phyloP scores from a whole-genome alignment of 1,140 invertebrate species.

The Papilio polytes region DNA sequence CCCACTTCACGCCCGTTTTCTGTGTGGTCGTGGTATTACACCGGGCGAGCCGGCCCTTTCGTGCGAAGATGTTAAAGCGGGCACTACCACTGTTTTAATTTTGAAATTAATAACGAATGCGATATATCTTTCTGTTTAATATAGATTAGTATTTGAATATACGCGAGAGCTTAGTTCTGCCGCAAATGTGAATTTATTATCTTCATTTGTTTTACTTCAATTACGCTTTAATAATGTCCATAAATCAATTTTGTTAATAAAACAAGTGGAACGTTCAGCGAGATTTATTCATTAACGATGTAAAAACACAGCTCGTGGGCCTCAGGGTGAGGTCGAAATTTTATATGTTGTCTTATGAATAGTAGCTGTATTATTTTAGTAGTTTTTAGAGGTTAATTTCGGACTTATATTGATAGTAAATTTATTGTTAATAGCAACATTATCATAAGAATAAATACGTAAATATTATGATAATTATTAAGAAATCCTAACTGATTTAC shows the following conservation, averaged over 20 bases:
- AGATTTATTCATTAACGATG: constrained; percentile 9
- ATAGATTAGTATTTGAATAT: not conserved
- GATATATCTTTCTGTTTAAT: not conserved
- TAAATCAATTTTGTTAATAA: constrained; percentile 19
- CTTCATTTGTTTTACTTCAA: constrained; percentile 10
- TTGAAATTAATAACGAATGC: too few relatives aligned
- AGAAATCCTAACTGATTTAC: not conserved
- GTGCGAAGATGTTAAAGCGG: too few relatives aligned
- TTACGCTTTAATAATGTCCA: constrained; percentile 17
- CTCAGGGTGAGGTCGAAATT: not conserved
- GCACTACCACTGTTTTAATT: too few relatives aligned
- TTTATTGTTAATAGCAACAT: too few relatives aligned
- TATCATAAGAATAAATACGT: not conserved
- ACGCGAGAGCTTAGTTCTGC: not conserved
- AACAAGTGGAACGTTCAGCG: not conserved
- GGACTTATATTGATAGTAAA: not conserved
- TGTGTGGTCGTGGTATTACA: too few relatives aligned
- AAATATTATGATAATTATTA: not conserved
- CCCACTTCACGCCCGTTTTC: too few relatives aligned
- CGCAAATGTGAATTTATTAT: constrained; percentile 8
- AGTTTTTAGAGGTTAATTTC: not conserved
- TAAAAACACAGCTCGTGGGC: not conserved
- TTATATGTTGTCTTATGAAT: not conserved
- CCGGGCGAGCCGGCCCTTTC: too few relatives aligned
- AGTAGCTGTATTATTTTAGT: not conserved